Evolutionary conservation across 1,140 invertebrate species (phyloP), one percentile per base, ranked within the genome.

Genomic region (Araneus ventricosus): DNA sequence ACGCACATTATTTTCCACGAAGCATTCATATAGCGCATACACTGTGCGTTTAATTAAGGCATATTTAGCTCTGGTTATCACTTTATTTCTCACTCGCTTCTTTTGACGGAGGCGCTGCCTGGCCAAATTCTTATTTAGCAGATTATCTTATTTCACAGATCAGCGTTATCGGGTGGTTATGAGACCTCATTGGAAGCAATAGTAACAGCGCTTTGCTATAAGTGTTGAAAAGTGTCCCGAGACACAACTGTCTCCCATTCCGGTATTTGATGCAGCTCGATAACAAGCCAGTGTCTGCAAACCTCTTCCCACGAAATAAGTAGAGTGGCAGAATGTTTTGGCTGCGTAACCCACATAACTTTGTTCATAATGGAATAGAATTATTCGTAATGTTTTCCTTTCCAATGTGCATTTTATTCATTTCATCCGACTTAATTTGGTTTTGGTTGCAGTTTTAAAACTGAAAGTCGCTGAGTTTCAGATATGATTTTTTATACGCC

Each of bases 291-390:
- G 63, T 27, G 24, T 67, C 63, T 67, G 63, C 63, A 10, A 67
- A n/a, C 24, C 3, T 70, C 63, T 89, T 89, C 88, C 88, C 88
- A 89, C 88, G 88, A 89, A 75, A 89, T 30, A 63, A 45, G n/a
- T 24, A 30, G 10, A 17, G 27, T 85, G 4, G 41, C 80, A n/a
- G 37, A 82, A 27, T 22, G 41, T 30, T 30, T 30, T 30, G 17
- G 27, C 63, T 30, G 27, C 63, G 45, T 3, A 52, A 52, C 45
- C 45, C 45, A 52, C 45, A 52, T 52, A 52, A 14, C 45, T 52
- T 4, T 3, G 10, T 52, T 52, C 41, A 45, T 45, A 45, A 45
- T 45, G 6, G 41, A 45, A 45, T 45, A 2, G 45, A 52, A 52
- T 52, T 52, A 52, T 52, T 52, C 45, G 0, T 14, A 52, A 52